Evolutionary conservation across 2,888 invertebrate genomes (phyloP), one percentile per base, ranked within the genome.

Genomic region (Diloba caeruleocephala): DNA sequence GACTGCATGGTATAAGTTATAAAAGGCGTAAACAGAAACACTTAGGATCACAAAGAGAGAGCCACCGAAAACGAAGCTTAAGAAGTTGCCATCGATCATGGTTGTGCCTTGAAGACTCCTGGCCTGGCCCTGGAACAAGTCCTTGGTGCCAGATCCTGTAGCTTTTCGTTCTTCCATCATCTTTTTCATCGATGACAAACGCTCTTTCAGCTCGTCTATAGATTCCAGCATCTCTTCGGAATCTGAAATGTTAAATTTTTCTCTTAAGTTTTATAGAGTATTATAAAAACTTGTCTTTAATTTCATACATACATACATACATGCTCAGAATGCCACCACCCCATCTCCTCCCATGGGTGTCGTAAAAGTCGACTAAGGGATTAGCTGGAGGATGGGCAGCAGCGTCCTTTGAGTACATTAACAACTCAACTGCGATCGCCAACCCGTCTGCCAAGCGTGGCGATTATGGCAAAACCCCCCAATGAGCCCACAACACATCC

Each of bases 1-100:
- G 41, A 98, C 96, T 1, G 86, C 86, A 13, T 83, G 77, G 44
- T 87, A 87, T 0, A 98, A 92, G 85, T 97, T 97, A 74, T 97
- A 97, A 82, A 98, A 98, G 0, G 98, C 97, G 78, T 97, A 97
- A 0, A 96, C 94, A 43, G 97, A 97, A 29, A 98, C 97, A 71
- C 96, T 95, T 6, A 97, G 85, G 50, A 98, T 97, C 32, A 97
- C 96, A 7, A 96, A 75, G 2, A 98, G 91, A 0, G 97, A 97
- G 0, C 96, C 95, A 0, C 96, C 96, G 76, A 98, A 98, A 26
- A 98, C 97, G 71, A 97, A 95, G 74, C 97, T 97, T 0, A 98
- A 92, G 80, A 98, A 97, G 79, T 96, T 96, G 0, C 96, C 96
- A 78, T 97, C 97, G 32, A 98, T 97, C 79, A 97, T 95, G 29